Evolutionary conservation across 1,140 invertebrate species (phyloP), one percentile per base, ranked within the genome.

Genomic region (Agrilus planipennis): DNA sequence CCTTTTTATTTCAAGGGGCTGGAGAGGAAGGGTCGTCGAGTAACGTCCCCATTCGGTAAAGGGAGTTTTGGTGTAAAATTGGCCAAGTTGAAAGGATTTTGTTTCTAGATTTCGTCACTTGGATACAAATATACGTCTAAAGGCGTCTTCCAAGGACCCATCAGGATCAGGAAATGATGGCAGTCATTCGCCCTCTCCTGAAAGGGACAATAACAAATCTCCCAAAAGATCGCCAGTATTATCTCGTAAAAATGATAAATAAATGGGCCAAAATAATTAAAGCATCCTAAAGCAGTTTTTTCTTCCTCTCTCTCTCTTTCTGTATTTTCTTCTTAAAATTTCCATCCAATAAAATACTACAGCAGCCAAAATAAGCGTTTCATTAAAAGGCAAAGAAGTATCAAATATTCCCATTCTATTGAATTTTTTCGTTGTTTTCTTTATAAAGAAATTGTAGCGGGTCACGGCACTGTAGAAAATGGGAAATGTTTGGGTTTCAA

Each of bases 1-100:
- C 84, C 11, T 88, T 89, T 60, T 73, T 90, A 46, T 83, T 89
- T 61, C 77, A 87, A 63, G 79, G 79, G 48, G 75, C 73, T 44
- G 70, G 77, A 46, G 77, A 82, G 40, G 70, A 73, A 48, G 63
- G 70, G 14, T 68, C 75, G 53, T 64, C 70, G 7, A 84, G 73
- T 55, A 81, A 88, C 58, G 68, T 88, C 30, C 80, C 84, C 1
- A 72, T 89, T 35, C 82, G 85, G 85, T 88, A 66, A 57, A 45
- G 6, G 23, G 17, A 36, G 4, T 18, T 15, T 29, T 4, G n/a
- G 15, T 12, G n/a, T 32, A 17, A 16, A 32, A 32, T 15, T 17
- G 19, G 16, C 7, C 16, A 12, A 4, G 4, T 6, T 11, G 15
- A 5, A n/a, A 15, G 28, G 4, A 32, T 17, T 17, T 32, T 32